phyloP scores from a whole-genome alignment of 2,888 invertebrate genomes.

The Metacarcinus magister region DNA sequence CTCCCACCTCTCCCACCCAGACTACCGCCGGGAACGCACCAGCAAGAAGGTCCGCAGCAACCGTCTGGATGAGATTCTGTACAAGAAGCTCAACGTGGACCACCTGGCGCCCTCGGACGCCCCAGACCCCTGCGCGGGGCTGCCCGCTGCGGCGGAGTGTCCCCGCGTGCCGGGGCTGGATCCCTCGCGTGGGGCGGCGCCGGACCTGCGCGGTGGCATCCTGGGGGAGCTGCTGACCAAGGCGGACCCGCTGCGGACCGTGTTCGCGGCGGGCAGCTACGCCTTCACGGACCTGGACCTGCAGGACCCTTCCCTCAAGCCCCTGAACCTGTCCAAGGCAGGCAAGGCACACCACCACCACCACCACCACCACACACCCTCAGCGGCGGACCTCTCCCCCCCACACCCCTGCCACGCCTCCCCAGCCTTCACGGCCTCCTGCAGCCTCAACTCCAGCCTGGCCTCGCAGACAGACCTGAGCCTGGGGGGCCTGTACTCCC shows the following conservation, averaged over 20 bases:
- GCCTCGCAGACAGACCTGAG: constrained; percentile 64
- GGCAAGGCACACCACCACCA: constrained; percentile 57
- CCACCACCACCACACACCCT: neutral
- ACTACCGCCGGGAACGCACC: constrained; percentile 63
- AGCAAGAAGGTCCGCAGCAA: constrained; percentile 71
- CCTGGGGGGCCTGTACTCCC: constrained; percentile 61
- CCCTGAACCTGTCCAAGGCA: constrained; percentile 76
- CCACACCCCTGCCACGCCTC: neutral
- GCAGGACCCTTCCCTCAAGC: constrained; percentile 64
- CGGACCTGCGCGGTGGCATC: constrained; percentile 77
- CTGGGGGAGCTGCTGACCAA: constrained; percentile 79
- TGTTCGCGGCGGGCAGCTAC: constrained; percentile 72
- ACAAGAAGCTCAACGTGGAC: constrained; percentile 80
- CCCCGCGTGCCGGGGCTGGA: constrained; percentile 74
- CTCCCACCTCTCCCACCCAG: neutral
- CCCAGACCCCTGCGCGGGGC: constrained; percentile 70
- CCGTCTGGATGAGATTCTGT: constrained; percentile 78
- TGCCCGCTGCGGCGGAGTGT: constrained; percentile 72
- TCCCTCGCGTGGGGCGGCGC: constrained; percentile 71
- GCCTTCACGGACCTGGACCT: constrained; percentile 66
- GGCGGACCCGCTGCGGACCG: constrained; percentile 70
- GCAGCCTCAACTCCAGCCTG: constrained; percentile 68
- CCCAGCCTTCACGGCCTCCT: constrained; percentile 51
- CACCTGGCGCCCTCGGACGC: constrained; percentile 77
- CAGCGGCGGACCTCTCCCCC: constrained; percentile 30